Percentiles rank a stretch among this genome's conserved stretches.
These are phyloP conservation scores for Deladenus siricidicola DNA, from an alignment of 2,888 invertebrate genomes.

Conservation along the genomic window DNA sequence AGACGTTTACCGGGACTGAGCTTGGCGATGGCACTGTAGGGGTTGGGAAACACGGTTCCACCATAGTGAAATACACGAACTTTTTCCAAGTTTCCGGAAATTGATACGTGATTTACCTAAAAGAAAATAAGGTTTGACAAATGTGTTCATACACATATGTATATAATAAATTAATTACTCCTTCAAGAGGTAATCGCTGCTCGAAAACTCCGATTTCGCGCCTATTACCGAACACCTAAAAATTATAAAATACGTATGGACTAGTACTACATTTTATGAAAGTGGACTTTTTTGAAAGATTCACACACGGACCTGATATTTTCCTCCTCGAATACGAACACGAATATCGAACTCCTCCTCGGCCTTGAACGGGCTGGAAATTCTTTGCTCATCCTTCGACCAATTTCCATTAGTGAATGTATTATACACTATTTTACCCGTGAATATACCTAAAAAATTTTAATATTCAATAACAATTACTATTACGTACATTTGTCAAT, in stretches of 20 bases:
- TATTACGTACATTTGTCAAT: not conserved
- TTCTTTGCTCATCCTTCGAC: constrained; percentile 49
- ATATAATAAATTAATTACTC: constrained; percentile 29
- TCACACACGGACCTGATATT: constrained; percentile 35
- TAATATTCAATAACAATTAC: not conserved
- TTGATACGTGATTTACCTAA: constrained; percentile 50
- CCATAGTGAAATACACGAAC: constrained; percentile 51
- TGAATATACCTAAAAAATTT: constrained; percentile 28
- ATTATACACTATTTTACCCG: constrained; percentile 49
- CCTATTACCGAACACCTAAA: constrained; percentile 50
- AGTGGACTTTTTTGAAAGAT: not conserved
- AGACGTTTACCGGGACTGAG: constrained; percentile 48
- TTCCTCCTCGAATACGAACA: constrained; percentile 46
- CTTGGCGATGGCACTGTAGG: constrained; percentile 49
- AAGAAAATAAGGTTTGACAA: constrained; percentile 5
- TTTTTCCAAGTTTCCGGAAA: constrained; percentile 43
- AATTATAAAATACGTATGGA: not conserved
- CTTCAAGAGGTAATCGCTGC: constrained; percentile 42
- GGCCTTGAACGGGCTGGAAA: constrained; percentile 45
- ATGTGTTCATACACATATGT: not conserved
- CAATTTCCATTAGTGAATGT: constrained; percentile 48
- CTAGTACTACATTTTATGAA: not conserved
- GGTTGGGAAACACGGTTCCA: constrained; percentile 46
- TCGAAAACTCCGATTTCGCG: constrained; percentile 48
- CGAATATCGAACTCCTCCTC: constrained; percentile 48